Conservation (phyloP, 1,140 invertebrate species). For the Vollenhovia emeryi region DNA sequence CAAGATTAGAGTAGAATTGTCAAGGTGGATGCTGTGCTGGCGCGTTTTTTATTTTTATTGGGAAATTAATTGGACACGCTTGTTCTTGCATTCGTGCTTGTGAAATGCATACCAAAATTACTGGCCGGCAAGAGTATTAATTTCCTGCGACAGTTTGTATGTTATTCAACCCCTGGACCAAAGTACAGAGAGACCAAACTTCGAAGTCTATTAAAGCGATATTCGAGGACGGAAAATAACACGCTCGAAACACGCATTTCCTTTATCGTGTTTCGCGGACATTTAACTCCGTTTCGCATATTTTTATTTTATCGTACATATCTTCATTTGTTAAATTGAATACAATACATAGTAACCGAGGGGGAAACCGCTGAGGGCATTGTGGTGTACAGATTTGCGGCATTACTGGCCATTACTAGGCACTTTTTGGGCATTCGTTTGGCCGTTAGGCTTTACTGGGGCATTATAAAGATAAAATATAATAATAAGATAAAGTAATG, state of each 20-base stretch:
- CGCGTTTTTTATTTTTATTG: neutral
- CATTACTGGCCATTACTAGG: too few relatives aligned
- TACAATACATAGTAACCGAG: too few relatives aligned
- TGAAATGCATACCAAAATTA: neutral
- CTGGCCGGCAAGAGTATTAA: neutral
- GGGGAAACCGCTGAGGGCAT: too few relatives aligned
- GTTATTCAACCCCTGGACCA: neutral
- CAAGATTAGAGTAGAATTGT: neutral
- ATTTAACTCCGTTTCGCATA: neutral
- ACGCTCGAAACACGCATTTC: neutral
- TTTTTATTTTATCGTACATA: neutral
- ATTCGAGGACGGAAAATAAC: neutral
- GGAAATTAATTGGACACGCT: slow-evolving; percentile 5
- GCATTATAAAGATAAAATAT: too few relatives aligned
- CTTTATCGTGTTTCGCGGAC: neutral
- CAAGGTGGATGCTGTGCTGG: neutral
- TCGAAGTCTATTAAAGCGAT: neutral
- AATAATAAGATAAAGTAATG: too few relatives aligned
- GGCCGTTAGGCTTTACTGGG: too few relatives aligned
- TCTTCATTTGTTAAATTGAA: neutral
- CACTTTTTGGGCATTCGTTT: too few relatives aligned
- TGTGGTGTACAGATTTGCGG: too few relatives aligned
- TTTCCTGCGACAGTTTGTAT: neutral
- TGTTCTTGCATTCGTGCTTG: neutral
- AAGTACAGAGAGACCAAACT: neutral